These are phyloP conservation scores for Miltochrista miniata DNA, from an alignment of 2,888 invertebrate species.

Conservation along the genomic window DNA sequence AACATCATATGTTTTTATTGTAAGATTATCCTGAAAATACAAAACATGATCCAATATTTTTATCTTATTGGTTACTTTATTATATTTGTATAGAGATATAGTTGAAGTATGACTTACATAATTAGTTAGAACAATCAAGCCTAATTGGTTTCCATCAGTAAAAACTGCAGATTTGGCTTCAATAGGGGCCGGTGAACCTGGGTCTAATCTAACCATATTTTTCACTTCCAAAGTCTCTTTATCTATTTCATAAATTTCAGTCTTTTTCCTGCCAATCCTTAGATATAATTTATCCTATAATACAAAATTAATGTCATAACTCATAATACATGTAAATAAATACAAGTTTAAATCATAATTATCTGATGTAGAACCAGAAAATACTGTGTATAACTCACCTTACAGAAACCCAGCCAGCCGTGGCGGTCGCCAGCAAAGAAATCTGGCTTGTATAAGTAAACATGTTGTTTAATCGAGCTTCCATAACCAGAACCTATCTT, in stretches of 20 bases:
- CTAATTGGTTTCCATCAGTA: conserved; percentile 75
- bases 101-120: conserved; percentile 54
- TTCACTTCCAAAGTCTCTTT: conserved; percentile 68
- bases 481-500: conserved; percentile 98
- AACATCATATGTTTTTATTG: conserved; percentile 67
- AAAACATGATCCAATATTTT: background rate
- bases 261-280: conserved; percentile 83
- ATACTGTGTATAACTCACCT: conserved; percentile 72
- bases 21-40: conserved; percentile 61
- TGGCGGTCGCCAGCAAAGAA: conserved; percentile 91
- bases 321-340: background rate
- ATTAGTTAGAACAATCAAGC: conserved; percentile 75
- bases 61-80: too few relatives aligned
- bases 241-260: conserved; percentile 74
- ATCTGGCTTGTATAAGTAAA: conserved; percentile 90
- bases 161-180: conserved; percentile 72
- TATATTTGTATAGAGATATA: background rate
- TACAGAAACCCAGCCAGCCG: conserved; percentile 94
- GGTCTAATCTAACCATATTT: conserved; percentile 61
- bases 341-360: too few relatives aligned
- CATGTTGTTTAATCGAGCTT: conserved; percentile 95
- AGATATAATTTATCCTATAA: conserved; percentile 91
- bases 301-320: background rate
- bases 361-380: background rate
- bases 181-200: conserved; percentile 51